phyloP scores from a whole-genome alignment of 2,888 invertebrate genomes.

The Tuta absoluta region DNA sequence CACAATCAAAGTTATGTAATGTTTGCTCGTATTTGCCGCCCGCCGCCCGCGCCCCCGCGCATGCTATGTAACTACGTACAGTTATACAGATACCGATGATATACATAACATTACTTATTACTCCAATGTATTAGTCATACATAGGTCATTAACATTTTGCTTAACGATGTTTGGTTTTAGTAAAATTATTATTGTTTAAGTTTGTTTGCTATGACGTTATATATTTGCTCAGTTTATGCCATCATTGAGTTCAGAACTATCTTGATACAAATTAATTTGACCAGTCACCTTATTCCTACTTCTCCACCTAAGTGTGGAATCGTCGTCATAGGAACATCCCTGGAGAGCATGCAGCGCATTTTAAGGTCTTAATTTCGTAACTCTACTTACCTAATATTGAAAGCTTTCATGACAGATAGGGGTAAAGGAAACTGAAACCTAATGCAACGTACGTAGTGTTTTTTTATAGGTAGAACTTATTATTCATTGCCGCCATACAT shows the following conservation, averaged over 20 bases:
- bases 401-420: too few relatives aligned
- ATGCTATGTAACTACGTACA: conserved; percentile 52
- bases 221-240: neutral
- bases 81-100: conserved; percentile 74
- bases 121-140: conserved; percentile 74
- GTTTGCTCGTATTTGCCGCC: conserved; percentile 75
- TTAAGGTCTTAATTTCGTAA: too few relatives aligned
- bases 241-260: neutral
- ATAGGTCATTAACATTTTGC: conserved; percentile 76
- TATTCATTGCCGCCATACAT: neutral
- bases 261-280: too few relatives aligned
- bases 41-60: conserved; percentile 59
- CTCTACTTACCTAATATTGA: too few relatives aligned
- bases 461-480: too few relatives aligned
- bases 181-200: conserved; percentile 57
- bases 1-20: conserved; percentile 82
- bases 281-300: too few relatives aligned
- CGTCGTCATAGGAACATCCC: too few relatives aligned
- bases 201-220: conserved; percentile 48
- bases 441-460: too few relatives aligned
- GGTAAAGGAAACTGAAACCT: too few relatives aligned
- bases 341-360: too few relatives aligned
- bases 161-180: conserved; percentile 66
- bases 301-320: too few relatives aligned
- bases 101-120: conserved; percentile 56